Evolutionary conservation across 2,113 vertebrate species (phyloP).

Genomic region (Lathamus discolor): DNA sequence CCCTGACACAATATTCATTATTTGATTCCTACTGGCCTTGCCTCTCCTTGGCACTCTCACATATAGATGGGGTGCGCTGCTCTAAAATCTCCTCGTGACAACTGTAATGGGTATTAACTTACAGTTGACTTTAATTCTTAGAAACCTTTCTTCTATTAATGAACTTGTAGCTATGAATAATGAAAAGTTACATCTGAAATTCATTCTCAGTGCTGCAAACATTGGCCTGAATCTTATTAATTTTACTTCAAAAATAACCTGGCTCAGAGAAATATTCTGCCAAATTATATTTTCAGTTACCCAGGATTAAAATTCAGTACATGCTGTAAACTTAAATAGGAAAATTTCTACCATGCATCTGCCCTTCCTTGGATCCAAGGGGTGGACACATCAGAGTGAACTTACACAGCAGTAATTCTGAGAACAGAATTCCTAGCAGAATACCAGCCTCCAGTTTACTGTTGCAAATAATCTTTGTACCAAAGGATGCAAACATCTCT

Average conservation of each 20-base stretch:
- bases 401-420: not conserved
- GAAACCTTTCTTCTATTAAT: not conserved
- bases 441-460: not conserved
- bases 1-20: not conserved
- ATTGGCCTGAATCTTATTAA: not conserved
- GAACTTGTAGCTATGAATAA: not conserved
- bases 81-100: not conserved
- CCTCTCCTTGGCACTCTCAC: not conserved
- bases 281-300: not conserved
- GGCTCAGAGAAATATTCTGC: not conserved
- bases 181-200: not conserved
- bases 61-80: accelerated
- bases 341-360: not conserved
- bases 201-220: not conserved
- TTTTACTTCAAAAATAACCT: not conserved
- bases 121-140: not conserved
- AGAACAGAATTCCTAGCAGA: not conserved
- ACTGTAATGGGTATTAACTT: not conserved
- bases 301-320: not conserved
- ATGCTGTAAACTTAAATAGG: not conserved
- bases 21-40: not conserved
- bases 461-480: not conserved
- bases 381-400: not conserved
- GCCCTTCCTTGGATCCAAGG: not conserved
- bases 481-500: not conserved